A percentile compares a stretch with the other conserved stretches of the same genome.
Evolutionary conservation across 2,888 invertebrate genomes (phyloP).

Genomic region (Dioctria rufipes): DNA sequence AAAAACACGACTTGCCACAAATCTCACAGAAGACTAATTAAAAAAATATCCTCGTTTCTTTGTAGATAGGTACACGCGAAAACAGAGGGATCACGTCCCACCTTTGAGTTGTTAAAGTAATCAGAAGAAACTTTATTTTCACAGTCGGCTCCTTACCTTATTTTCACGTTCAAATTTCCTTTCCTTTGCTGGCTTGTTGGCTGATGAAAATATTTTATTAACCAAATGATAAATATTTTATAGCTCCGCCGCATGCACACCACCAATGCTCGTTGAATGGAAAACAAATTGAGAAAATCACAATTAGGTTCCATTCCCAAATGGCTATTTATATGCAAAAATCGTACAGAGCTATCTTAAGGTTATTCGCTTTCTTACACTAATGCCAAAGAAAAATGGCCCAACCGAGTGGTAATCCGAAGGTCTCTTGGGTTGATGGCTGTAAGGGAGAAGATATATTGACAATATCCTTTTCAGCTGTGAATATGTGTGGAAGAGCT

Average conservation of each 20-base stretch:
- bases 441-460: slow-evolving; percentile 43
- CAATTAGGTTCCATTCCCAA: slow-evolving; percentile 62
- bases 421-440: slow-evolving; percentile 20
- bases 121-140: slow-evolving; percentile 31
- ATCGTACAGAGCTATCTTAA: slow-evolving; percentile 34
- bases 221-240: slow-evolving; percentile 52
- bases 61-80: neutral
- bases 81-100: slow-evolving; percentile 28
- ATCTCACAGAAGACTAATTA: slow-evolving; percentile 48
- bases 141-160: neutral
- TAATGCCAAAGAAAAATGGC: slow-evolving; percentile 35
- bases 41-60: slow-evolving; percentile 31
- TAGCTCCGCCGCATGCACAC: neutral
- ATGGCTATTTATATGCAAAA: slow-evolving; percentile 52
- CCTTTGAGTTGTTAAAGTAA: slow-evolving; percentile 34
- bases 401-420: slow-evolving; percentile 41
- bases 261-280: slow-evolving; percentile 58
- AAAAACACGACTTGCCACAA: slow-evolving; percentile 40
- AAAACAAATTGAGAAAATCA: slow-evolving; percentile 62
- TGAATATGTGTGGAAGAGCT: slow-evolving; percentile 42
- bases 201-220: slow-evolving; percentile 51
- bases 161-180: slow-evolving; percentile 7
- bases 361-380: slow-evolving; percentile 34
- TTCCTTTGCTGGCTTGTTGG: neutral
- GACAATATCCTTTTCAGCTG: slow-evolving; percentile 48